Evolutionary conservation across 2,797 vertebrate genomes (phyloP).

Genomic region (Pelochelys cantorii): DNA sequence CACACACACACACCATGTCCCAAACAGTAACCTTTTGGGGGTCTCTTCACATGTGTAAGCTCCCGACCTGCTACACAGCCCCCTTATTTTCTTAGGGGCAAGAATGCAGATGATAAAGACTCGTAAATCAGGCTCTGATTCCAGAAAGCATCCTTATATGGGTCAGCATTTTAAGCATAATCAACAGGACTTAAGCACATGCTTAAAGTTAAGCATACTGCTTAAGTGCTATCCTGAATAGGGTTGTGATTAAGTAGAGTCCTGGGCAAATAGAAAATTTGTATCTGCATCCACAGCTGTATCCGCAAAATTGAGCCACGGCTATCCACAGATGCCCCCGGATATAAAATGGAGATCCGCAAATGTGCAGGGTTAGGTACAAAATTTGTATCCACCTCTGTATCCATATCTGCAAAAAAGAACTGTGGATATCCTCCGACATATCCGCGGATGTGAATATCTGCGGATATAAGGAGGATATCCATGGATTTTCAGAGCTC

Average conservation of each 20-base stretch:
- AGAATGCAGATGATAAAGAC: neutral
- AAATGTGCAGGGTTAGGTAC: too few species aligned
- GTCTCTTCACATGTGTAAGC: neutral
- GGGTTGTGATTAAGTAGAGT: neutral
- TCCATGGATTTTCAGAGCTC: too few species aligned
- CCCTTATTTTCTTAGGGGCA: neutral
- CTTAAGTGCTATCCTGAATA: neutral
- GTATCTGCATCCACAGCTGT: too few species aligned
- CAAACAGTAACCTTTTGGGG: fast-evolving
- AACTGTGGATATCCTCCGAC: too few species aligned
- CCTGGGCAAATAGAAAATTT: too few species aligned
- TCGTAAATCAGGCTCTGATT: neutral
- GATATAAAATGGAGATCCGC: too few species aligned
- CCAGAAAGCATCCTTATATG: fast-evolving
- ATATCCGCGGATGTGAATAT: too few species aligned
- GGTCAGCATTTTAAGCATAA: neutral
- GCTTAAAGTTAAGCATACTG: neutral
- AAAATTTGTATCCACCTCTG: too few species aligned
- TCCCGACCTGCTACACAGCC: neutral
- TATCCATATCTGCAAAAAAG: too few species aligned
- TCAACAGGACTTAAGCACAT: neutral
- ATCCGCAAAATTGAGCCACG: too few species aligned
- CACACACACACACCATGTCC: neutral
- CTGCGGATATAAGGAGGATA: too few species aligned
- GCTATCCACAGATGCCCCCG: too few species aligned